Conservation (phyloP, 2,888 invertebrate species). For the Rhopalosiphum nymphaeae region DNA sequence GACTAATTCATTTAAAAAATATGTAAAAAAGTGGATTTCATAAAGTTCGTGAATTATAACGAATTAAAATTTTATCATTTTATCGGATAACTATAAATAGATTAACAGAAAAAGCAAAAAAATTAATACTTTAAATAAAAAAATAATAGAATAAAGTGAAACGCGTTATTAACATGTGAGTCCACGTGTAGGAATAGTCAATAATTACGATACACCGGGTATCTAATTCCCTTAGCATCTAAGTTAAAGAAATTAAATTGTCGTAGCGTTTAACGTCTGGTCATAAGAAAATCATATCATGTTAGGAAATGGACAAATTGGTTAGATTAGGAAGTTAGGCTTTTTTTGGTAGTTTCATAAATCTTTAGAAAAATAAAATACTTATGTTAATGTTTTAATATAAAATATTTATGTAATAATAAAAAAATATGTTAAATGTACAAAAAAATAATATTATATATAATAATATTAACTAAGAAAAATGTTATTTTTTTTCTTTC, state of each 20-base stretch:
- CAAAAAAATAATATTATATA: too few relatives aligned
- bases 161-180: not conserved
- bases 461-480: not conserved
- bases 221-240: not conserved
- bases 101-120: not conserved
- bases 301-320: not conserved
- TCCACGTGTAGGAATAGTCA: not conserved
- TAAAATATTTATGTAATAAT: not conserved
- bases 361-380: not conserved
- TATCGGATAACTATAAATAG: not conserved
- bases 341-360: not conserved
- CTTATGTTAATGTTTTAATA: not conserved
- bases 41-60: not conserved
- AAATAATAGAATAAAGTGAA: not conserved
- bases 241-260: not conserved
- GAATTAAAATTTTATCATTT: not conserved
- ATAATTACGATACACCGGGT: not conserved
- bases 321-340: too few relatives aligned
- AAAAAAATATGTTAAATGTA: not conserved
- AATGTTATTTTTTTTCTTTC: not conserved
- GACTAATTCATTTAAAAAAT: not conserved
- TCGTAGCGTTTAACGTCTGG: not conserved
- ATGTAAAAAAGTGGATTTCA: not conserved
- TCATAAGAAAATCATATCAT: not conserved
- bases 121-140: not conserved